Evolutionary conservation across 2,888 invertebrate genomes (phyloP), one percentile per base, ranked within the genome.

Genomic region (Mycalesis mineus): DNA sequence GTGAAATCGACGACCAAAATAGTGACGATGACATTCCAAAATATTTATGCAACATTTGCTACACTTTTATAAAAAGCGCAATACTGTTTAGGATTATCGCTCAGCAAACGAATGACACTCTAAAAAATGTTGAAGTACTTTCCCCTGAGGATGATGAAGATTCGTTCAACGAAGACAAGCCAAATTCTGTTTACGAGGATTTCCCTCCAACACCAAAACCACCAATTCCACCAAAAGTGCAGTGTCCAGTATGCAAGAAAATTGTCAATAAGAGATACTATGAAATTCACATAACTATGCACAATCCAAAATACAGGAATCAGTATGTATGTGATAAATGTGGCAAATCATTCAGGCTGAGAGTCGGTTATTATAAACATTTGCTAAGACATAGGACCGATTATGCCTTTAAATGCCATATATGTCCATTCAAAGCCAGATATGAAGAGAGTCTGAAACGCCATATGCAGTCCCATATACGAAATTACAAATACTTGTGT

Each of bases 61-160:
- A 68, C 33, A 75, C 75, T 52, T 81, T 86, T 65, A 51, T 83
- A 13, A 72, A 77, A 66, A 66, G 69, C 31, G 81, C 80, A 7
- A 69, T 78, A 55, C 58, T 73, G 13, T 88, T 88, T 61, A 74
- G 75, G 59, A 78, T 77, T 63, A 68, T 72, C 0, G 86, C 84
- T 0, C 72, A 74, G 61, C 68, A 69, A 51, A 73, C 80, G 1
- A 73, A 80, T 1, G 68, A 75, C 37, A 41, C 73, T n/a, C 66
- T 86, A 14, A 73, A 68, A 40, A 65, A 72, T 4, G 57, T 75
- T 7, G 63, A 66, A 48, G 57, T 62, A 48, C 65, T 67, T 9
- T 55, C 62, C 2, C 31, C 55, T 1, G 58, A 61, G 37, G 48
- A 55, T 57, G 59, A 62, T 17, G 73, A 72, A 60, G 64, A 55